Percentiles rank a stretch among this genome's conserved stretches.
Conservation (phyloP, 2,113 vertebrate species). For the Condylura cristata region DNA sequence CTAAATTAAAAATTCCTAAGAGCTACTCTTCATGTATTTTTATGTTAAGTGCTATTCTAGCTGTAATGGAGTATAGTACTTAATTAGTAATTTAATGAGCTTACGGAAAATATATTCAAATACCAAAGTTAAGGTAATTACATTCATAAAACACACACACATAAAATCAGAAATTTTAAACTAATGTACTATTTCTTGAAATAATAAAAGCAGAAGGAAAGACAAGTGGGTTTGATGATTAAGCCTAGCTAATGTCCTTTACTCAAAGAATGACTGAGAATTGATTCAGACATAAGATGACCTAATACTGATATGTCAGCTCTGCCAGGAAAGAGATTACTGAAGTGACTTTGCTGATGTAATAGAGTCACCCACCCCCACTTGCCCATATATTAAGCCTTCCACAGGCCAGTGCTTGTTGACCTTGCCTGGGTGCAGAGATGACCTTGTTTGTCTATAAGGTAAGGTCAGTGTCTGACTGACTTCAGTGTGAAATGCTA, state of each 20-base stretch:
- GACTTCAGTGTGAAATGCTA: not conserved
- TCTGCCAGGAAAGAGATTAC: not conserved
- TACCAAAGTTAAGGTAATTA: not conserved
- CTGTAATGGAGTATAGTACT: not conserved
- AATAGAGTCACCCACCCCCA: not conserved
- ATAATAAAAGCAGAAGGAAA: not conserved
- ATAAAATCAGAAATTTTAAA: slow-evolving; percentile 6
- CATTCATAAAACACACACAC: not conserved
- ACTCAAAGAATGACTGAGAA: not conserved
- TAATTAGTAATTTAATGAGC: not conserved
- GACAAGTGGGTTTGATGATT: not conserved
- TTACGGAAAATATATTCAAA: slow-evolving; percentile 1
- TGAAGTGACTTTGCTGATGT: not conserved
- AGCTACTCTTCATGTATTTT: not conserved
- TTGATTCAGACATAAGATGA: not conserved
- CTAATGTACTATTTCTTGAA: not conserved
- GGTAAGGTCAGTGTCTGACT: not conserved
- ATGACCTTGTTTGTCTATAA: not conserved
- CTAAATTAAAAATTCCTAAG: slow-evolving; percentile 19
- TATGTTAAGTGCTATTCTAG: not conserved
- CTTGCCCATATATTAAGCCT: not conserved
- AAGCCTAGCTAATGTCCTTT: not conserved
- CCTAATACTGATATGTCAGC: not conserved
- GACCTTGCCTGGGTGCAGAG: not conserved
- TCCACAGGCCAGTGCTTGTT: not conserved